A percentile compares a stretch with the other conserved stretches of the same genome.
Conservation (phyloP, 2,113 vertebrate genomes). For the Pituophis catenifer region DNA sequence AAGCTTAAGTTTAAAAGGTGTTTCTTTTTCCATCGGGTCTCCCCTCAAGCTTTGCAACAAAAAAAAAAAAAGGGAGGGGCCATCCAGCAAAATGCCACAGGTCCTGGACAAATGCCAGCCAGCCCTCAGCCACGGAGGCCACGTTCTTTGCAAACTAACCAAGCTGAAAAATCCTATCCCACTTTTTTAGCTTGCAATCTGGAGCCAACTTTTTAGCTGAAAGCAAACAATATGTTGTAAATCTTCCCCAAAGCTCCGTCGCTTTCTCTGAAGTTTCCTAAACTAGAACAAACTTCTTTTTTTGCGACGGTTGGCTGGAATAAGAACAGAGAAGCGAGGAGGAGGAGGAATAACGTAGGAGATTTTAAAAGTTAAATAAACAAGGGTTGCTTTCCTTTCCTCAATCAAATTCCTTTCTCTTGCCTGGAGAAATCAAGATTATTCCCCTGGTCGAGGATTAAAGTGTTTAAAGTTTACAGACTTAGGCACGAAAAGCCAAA, state of each 20-base stretch:
- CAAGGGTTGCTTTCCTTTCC: neutral
- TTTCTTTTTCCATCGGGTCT: neutral
- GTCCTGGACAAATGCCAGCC: neutral
- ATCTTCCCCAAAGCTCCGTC: neutral
- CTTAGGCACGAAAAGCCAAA: neutral
- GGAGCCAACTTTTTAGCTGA: neutral
- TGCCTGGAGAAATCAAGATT: neutral
- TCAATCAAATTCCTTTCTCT: neutral
- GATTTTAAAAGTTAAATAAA: neutral
- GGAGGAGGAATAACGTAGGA: neutral
- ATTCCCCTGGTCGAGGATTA: neutral
- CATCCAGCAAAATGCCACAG: neutral
- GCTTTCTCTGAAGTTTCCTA: neutral
- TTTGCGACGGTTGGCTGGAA: neutral
- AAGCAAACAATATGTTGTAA: slow-evolving; percentile 9
- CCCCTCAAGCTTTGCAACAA: neutral
- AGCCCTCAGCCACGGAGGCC: neutral
- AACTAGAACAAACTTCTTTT: neutral
- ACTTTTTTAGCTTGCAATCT: neutral
- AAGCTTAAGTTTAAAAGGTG: neutral
- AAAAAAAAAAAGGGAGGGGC: neutral
- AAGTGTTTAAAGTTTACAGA: neutral
- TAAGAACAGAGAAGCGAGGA: neutral
- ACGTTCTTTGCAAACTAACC: neutral
- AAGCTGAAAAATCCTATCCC: neutral